A percentile compares a stretch with the other conserved stretches of the same genome.
Evolutionary conservation across 53 echinoderm and acorn worm genomes (phyloP).

Genomic region (Antedon mediterranea): DNA sequence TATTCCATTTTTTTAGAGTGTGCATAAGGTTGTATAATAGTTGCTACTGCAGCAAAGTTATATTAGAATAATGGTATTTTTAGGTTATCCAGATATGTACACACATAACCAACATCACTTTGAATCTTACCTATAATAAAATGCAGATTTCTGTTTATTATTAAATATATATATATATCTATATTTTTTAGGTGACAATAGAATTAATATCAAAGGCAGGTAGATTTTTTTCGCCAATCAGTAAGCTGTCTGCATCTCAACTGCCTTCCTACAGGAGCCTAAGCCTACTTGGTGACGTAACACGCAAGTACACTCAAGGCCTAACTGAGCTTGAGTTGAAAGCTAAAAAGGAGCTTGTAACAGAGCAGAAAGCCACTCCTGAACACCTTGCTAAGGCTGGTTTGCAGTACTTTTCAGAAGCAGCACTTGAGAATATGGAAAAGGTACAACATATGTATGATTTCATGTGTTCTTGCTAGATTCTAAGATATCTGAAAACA

Average conservation of each 20-base stretch:
- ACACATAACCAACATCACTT: too few species aligned
- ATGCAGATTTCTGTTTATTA: too few species aligned
- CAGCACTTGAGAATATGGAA: conserved; percentile 18
- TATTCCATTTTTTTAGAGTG: too few species aligned
- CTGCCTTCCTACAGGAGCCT: conserved; percentile 51
- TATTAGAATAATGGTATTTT: too few species aligned
- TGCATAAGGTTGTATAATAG: too few species aligned
- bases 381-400: conserved; percentile 72
- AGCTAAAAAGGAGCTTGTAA: conserved; percentile 60
- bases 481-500: too few species aligned
- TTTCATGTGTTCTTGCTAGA: too few species aligned
- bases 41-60: too few species aligned
- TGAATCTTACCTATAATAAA: too few species aligned
- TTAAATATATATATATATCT: too few species aligned
- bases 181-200: conserved; percentile 22
- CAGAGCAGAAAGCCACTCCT: conserved; percentile 32
- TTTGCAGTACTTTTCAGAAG: conserved; percentile 48
- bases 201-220: conserved; percentile 50
- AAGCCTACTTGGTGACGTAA: conserved; percentile 52
- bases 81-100: too few species aligned
- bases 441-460: conserved; percentile 26
- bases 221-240: conserved; percentile 46
- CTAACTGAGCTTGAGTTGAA: conserved; percentile 69
- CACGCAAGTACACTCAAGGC: conserved; percentile 44
- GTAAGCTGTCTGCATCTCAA: conserved; percentile 45